Base-by-base conservation (phyloP, 2,888 invertebrate species). In the Drepanosiphum platanoidis region DNA sequence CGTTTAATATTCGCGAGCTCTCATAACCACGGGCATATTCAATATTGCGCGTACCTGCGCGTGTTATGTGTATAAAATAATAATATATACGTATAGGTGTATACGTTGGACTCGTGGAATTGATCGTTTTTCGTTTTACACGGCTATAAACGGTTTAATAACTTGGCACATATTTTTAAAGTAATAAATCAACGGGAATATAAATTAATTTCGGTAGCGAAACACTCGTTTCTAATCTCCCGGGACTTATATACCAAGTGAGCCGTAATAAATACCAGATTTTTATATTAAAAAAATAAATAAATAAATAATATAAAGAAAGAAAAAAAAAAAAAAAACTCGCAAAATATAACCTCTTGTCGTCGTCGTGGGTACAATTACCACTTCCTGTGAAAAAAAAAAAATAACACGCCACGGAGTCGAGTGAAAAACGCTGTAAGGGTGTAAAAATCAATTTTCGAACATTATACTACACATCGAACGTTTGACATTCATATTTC, bases 151-250 rank as follows among this genome's bases (percentile, higher is more conserved):
- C 74, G 74, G 42, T 74, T 74, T 83, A 83, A 83, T 83, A 83
- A 83, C 82, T 83, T 83, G 30, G 64, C 82, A 66, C 82, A 74
- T 83, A 83, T 83, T 83, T 64, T 64, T 64, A 39, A 27, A 18
- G 82, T 64, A 34, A 83, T 74, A 74, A 83, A 83, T 83, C 82
- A 83, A 46, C 79, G 32, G 32, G 42, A 68, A 74, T 27, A 64
- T 83, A 74, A 83, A 83, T 72, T 83, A 72, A 66, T 83, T 74
- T 74, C 34, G n/a, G 22, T 82, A 39, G 80, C 36, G 32, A 71
- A 81, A 71, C 36, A 18, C 58, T 42, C 46, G n/a, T 42, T 74
- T 32, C 64, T 58, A 72, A 74, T 66, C 64, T 83, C 82, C n/a
- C 9, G 82, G 66, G 74, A 66, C 82, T 74, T 66, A 64, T 72